These are phyloP conservation scores for Camelus bactrianus DNA, from an alignment of 2,113 vertebrate genomes.

Conservation along the genomic window DNA sequence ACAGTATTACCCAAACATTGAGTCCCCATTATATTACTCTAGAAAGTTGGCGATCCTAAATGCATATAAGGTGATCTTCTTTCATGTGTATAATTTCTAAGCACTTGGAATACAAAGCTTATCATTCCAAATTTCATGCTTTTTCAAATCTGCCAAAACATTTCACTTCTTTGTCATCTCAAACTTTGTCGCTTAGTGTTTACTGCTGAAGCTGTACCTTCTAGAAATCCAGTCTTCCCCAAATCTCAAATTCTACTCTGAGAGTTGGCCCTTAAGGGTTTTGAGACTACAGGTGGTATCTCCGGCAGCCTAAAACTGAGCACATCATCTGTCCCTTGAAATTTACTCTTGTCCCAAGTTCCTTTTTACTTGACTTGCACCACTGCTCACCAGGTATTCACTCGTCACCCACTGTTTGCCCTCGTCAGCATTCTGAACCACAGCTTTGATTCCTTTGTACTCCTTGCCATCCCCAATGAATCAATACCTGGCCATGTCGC, in stretches of 20 bases:
- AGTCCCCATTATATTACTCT: neutral
- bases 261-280: neutral
- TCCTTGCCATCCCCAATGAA: neutral
- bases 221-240: neutral
- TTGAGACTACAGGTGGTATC: neutral
- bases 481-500: neutral
- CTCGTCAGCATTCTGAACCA: neutral
- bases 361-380: neutral
- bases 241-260: neutral
- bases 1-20: neutral
- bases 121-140: neutral
- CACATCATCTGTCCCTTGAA: neutral
- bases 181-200: neutral
- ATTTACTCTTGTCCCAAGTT: neutral
- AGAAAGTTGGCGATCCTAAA: neutral
- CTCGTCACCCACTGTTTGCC: neutral
- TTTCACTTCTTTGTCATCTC: neutral
- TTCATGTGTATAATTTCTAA: neutral
- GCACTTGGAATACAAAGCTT: neutral
- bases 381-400: neutral
- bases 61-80: neutral
- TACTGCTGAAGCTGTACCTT: neutral
- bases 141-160: neutral
- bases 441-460: neutral
- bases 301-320: neutral